phyloP scores from a whole-genome alignment of 2,888 invertebrate species.

The Harmothoe impar region DNA sequence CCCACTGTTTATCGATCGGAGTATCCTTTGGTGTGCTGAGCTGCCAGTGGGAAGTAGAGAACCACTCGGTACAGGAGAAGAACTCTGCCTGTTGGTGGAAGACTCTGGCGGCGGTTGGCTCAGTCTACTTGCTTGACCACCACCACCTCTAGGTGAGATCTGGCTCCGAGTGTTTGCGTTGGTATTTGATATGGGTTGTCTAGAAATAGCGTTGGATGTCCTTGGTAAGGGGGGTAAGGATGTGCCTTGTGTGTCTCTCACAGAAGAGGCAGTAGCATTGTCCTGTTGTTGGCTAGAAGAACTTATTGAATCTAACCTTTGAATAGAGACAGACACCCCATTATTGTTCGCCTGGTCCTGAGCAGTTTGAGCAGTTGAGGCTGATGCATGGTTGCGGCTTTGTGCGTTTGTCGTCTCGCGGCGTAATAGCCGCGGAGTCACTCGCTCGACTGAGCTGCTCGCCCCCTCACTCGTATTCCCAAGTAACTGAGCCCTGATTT shows the following conservation, averaged over 20 bases:
- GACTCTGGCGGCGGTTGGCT: neutral
- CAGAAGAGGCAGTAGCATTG: neutral
- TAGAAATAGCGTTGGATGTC: neutral
- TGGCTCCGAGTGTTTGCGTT: neutral
- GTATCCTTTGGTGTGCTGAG: slow-evolving; percentile 42
- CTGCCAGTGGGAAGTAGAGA: slow-evolving; percentile 25
- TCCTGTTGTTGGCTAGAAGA: neutral
- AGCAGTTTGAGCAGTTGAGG: neutral
- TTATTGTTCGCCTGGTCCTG: neutral
- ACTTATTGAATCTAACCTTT: neutral
- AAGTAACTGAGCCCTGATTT: neutral
- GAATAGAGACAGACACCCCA: neutral
- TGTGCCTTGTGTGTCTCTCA: neutral
- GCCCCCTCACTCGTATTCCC: neutral
- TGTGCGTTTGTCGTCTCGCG: neutral
- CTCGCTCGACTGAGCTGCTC: neutral
- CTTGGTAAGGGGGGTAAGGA: slow-evolving; percentile 22
- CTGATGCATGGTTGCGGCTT: neutral
- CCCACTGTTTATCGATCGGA: neutral
- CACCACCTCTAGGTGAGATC: neutral
- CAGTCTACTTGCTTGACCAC: neutral
- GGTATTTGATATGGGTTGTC: neutral
- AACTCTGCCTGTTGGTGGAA: neutral
- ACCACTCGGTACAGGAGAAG: neutral
- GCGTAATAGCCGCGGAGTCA: neutral